Percentiles rank a stretch among this genome's conserved stretches.
Evolutionary conservation across 2,797 vertebrate species (phyloP).

Genomic region (Nannoperca obscura): DNA sequence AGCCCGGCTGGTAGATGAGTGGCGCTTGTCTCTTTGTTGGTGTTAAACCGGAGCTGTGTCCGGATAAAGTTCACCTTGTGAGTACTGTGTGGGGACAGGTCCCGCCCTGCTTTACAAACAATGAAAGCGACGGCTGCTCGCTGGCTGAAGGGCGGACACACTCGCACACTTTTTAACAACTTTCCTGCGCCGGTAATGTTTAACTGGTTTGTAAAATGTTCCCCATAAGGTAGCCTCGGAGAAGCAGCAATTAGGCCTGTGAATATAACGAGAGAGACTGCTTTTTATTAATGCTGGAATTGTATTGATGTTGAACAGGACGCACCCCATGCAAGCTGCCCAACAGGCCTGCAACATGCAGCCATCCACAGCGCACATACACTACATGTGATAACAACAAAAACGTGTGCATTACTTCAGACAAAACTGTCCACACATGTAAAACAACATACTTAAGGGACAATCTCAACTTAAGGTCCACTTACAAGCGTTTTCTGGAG

Average conservation of each 20-base stretch:
- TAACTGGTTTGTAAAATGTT: background rate
- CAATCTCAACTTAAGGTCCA: background rate
- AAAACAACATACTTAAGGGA: background rate
- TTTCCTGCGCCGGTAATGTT: background rate
- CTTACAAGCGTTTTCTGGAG: background rate
- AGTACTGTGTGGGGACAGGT: conserved; percentile 15
- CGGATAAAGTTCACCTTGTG: background rate
- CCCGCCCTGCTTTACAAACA: conserved; percentile 39
- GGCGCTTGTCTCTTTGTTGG: rapidly evolving
- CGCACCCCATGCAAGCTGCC: conserved; percentile 56
- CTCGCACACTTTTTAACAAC: background rate
- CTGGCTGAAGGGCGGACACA: background rate
- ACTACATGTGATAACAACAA: no score
- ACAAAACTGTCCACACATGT: background rate
- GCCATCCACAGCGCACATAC: no score
- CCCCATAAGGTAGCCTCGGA: background rate
- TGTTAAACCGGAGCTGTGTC: background rate
- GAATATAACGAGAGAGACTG: background rate
- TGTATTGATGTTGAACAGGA: conserved; percentile 27
- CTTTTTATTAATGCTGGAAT: background rate
- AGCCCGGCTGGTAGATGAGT: rapidly evolving
- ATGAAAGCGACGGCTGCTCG: background rate
- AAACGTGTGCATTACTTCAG: background rate
- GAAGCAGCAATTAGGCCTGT: background rate
- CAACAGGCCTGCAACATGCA: conserved; percentile 8